Percentiles rank a stretch among this genome's conserved stretches.
These are phyloP conservation scores for Menidia menidia DNA, from an alignment of 2,797 vertebrate genomes.

Conservation along the genomic window DNA sequence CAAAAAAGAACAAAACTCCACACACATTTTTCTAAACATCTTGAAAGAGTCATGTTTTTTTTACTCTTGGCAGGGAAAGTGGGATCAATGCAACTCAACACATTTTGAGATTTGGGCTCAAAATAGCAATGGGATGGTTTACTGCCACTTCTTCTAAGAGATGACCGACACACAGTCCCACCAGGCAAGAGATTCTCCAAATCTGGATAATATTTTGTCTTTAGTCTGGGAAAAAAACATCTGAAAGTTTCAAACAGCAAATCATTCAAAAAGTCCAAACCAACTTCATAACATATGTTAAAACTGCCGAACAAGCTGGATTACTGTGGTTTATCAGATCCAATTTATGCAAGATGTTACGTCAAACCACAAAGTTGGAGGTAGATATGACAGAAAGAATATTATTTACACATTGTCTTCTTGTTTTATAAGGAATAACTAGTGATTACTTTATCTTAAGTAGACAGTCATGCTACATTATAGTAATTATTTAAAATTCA, in stretches of 20 bases:
- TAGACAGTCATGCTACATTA: not conserved
- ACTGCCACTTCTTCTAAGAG: conserved; percentile 41
- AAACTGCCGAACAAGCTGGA: conserved; percentile 53
- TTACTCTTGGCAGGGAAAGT: conserved; percentile 50
- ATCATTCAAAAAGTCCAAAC: conserved; percentile 56
- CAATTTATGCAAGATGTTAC: conserved; percentile 62
- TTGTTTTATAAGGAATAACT: conserved; percentile 32
- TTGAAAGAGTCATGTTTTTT: conserved; percentile 35
- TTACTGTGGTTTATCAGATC: conserved; percentile 61
- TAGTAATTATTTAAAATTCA: conserved; percentile 4
- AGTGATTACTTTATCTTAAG: conserved; percentile 32
- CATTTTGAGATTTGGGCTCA: conserved; percentile 41
- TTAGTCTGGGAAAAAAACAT: conserved; percentile 33
- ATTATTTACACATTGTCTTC: conserved; percentile 36
- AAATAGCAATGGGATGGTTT: conserved; percentile 47
- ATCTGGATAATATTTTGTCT: conserved; percentile 44
- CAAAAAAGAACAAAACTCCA: not conserved
- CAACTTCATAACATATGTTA: conserved; percentile 48
- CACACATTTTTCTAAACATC: conserved; percentile 27
- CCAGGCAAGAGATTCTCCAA: conserved; percentile 44
- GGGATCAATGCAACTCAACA: conserved; percentile 31
- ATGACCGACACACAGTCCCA: conserved; percentile 32
- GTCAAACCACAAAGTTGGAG: conserved; percentile 48
- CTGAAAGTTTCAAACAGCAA: conserved; percentile 50
- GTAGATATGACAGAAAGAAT: conserved; percentile 45